Evolutionary conservation across 2,888 invertebrate genomes (phyloP), one percentile per base, ranked within the genome.

Genomic region (Lepas anatifera): DNA sequence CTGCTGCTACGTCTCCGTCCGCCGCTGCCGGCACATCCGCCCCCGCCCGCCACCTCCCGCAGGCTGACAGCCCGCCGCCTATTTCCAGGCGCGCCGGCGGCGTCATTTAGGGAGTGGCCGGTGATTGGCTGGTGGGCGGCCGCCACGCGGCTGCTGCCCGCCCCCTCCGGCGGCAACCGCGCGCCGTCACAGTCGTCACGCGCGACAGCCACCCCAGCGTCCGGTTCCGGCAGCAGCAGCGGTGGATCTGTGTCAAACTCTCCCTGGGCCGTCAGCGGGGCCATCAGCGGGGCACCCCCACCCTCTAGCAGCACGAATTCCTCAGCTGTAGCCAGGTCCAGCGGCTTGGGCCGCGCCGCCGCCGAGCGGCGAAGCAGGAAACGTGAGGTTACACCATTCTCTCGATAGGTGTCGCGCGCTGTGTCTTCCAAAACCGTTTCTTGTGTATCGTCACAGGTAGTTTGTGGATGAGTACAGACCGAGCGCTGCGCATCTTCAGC

Each of bases 301-400:
- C 37, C 39, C 27, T 39, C 64, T 25, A 64, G 39, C 39, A 39
- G n/a, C 27, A 73, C 58, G 35, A 73, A 73, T 41, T 72, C 66
- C 50, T 73, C 72, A 1, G 73, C 73, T 22, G 71, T 29, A 37
- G 71, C 71, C 16, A 73, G 43, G 67, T 71, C 72, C 32, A 73
- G 69, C 25, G 73, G 73, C 66, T 72, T 70, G 16, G 73, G 73
- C n/a, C 73, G 68, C 18, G 70, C 64, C 25, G 64, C 25, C 25
- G 64, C 10, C 25, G n/a, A n/a, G 39, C 39, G 64, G n/a, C 13
- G 25, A 22, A 37, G n/a, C 2, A 37, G n/a, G 22, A 4, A 32
- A 58, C 13, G n/a, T 25, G n/a, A 13, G 6, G 37, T 8, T 10
- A 11, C 16, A 13, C 25, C 13, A 3, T 39, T 25, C n/a, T 37